Conservation (phyloP, 2,113 vertebrate genomes). For the Bufo gargarizans region DNA sequence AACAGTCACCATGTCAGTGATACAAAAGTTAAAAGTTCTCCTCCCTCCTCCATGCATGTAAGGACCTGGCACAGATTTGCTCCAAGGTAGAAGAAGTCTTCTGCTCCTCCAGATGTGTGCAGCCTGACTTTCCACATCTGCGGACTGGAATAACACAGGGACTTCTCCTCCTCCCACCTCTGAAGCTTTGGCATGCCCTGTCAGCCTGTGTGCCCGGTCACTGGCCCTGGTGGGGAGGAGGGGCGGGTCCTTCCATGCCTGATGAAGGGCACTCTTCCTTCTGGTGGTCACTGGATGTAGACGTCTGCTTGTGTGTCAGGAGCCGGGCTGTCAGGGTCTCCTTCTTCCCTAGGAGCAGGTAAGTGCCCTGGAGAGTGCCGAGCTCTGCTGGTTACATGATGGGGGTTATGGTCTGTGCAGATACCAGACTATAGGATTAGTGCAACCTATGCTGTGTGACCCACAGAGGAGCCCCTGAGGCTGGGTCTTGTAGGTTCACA, state of each 20-base stretch:
- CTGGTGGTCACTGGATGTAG: slow-evolving; percentile 21
- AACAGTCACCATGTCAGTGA: not conserved
- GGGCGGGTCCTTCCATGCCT: slow-evolving; percentile 38
- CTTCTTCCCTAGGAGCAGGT: not conserved
- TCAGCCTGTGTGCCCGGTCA: slow-evolving; percentile 22
- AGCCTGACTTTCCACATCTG: not conserved
- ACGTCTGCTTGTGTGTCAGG: not conserved
- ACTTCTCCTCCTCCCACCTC: not conserved
- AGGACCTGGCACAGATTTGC: not conserved
- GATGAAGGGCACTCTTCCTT: slow-evolving; percentile 17
- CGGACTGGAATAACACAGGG: not conserved
- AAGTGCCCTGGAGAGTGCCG: not conserved
- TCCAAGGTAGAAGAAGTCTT: not conserved
- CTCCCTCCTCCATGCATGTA: not conserved
- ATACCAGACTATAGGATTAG: not conserved
- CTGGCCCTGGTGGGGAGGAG: not conserved
- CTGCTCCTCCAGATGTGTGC: not conserved
- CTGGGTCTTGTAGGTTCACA: not conserved
- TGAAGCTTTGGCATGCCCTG: slow-evolving; percentile 17
- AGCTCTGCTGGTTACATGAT: not conserved
- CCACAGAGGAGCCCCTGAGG: not conserved
- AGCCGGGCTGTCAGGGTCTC: not conserved
- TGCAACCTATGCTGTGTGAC: not conserved
- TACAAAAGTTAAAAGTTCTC: not conserved
- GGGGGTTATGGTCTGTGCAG: not conserved